Evolutionary conservation across 2,113 vertebrate species (phyloP).

Genomic region (Pseudorhombus dupliciocellatus): DNA sequence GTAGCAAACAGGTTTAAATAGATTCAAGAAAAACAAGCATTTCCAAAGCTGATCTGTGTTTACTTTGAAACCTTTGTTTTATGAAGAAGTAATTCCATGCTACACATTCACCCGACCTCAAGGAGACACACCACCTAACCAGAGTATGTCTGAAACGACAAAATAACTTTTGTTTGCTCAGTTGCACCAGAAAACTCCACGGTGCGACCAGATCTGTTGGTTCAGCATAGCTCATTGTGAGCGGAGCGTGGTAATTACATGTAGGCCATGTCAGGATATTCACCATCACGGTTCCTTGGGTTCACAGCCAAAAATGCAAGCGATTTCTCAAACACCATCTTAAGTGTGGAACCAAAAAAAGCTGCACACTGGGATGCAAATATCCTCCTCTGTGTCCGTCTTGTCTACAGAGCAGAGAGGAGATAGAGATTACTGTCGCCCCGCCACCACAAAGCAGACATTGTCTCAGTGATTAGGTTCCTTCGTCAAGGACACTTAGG

Average conservation of each 20-base stretch:
- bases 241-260: constrained; percentile 14
- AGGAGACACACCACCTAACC: not conserved
- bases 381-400: constrained; percentile 47
- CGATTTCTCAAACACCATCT: constrained; percentile 45
- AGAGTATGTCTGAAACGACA: not conserved
- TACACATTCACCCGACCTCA: not conserved
- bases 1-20: not conserved
- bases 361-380: constrained; percentile 62
- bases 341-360: constrained; percentile 29
- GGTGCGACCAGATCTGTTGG: not conserved
- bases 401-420: constrained; percentile 45
- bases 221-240: not conserved
- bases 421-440: constrained; percentile 60
- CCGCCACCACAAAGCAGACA: constrained; percentile 62
- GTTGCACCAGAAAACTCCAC: not conserved
- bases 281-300: constrained; percentile 22
- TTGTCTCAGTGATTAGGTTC: constrained; percentile 70
- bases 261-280: constrained; percentile 8
- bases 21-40: not conserved
- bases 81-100: not conserved
- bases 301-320: constrained; percentile 41
- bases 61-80: not conserved
- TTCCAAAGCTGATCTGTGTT: not conserved
- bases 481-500: constrained; percentile 70
- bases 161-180: not conserved